Conservation (phyloP, 1,140 invertebrate species). For the Acyrthosiphon pisum region DNA sequence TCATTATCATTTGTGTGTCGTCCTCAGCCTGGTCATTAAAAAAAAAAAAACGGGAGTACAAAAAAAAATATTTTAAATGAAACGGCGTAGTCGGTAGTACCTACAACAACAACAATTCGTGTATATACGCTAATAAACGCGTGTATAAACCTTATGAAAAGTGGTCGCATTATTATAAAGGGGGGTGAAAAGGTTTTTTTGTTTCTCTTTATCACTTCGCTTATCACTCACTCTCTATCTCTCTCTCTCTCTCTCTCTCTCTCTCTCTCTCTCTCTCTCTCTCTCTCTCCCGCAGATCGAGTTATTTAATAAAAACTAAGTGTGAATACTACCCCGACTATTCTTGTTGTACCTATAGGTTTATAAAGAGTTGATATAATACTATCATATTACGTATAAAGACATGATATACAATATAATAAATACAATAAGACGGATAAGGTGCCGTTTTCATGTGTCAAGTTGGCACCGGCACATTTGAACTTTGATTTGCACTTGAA, state of each 20-base stretch:
- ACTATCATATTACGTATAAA: no score
- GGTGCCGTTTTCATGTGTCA: no score
- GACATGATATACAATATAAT: not conserved
- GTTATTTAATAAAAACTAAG: not conserved
- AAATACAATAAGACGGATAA: not conserved
- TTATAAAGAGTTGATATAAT: not conserved
- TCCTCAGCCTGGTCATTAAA: constrained; percentile 32
- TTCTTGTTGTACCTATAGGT: not conserved
- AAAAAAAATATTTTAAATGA: constrained; percentile 24
- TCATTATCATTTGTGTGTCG: constrained; percentile 9
- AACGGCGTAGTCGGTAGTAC: not conserved
- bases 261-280: not conserved
- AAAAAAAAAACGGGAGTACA: not conserved
- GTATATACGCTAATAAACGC: not conserved
- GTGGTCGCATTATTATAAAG: not conserved
- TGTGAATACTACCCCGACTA: not conserved
- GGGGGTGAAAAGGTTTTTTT: constrained; percentile 32
- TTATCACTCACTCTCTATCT: not conserved
- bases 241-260: no score
- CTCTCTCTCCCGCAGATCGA: not conserved
- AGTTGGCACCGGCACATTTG: no score
- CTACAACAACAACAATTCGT: not conserved
- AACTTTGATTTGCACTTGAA: no score
- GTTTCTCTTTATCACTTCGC: not conserved
- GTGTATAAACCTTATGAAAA: constrained; percentile 7